Evolutionary conservation across 2,888 invertebrate genomes (phyloP), one percentile per base, ranked within the genome.

Genomic region (Drosophila aldrichi): DNA sequence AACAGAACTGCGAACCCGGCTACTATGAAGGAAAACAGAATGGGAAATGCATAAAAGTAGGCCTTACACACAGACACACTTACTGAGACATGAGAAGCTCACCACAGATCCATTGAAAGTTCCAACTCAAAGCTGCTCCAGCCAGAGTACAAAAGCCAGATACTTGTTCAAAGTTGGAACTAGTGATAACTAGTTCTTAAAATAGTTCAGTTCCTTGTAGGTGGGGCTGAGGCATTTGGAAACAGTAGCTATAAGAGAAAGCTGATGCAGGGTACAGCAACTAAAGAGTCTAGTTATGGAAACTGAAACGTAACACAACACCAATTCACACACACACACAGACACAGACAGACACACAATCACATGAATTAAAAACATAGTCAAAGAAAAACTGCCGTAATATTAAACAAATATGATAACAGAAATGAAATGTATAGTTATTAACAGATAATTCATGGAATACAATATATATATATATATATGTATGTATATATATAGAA

Each of bases 371-470:
- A 59, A 65, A 62, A 59, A 52, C 55, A 63, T 63, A 61, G 55
- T 69, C n/a, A 56, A 36, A 59, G 32, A 55, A 62, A 59, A 78
- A 77, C 77, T 77, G 77, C 77, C 79, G 66, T 78, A 78, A 66
- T 74, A 66, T 66, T 74, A 66, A 63, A 43, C 20, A 59, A 34
- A 49, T 48, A 22, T n/a, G 20, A 51, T 25, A 41, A 52, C 49
- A 12, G 34, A 54, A 63, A 77, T 44, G 20, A n/a, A n/a, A 62
- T 74, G 57, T 70, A 70, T 74, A 78, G 60, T 38, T 67, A 60
- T 25, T 52, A 73, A 59, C 32, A 56, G 56, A 49, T 38, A 59
- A 36, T 41, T 58, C 63, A 48, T 40, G 22, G 62, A 59, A 48
- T 34, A 62, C 18, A 44, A 48, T 25, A 58, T 22, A 46, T 14